Percentiles rank a stretch among this genome's conserved stretches.
Evolutionary conservation across 2,113 vertebrate species (phyloP).

Genomic region (Eulemur macaco): DNA sequence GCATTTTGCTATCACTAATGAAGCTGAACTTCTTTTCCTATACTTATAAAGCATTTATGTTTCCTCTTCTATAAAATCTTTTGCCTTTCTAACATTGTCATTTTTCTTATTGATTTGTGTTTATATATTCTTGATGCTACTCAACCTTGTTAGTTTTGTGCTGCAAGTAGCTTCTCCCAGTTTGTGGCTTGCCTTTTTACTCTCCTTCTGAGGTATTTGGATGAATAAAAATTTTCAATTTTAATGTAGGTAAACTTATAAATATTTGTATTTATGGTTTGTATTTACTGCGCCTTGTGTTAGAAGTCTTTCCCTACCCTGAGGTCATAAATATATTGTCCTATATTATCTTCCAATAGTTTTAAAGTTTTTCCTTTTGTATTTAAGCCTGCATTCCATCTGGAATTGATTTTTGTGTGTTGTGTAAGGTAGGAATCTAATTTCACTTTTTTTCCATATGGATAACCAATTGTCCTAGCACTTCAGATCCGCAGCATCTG

Average conservation of each 20-base stretch:
- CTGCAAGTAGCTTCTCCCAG: neutral
- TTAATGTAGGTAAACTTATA: neutral
- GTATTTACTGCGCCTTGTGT: neutral
- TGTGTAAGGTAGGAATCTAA: slow-evolving; percentile 29
- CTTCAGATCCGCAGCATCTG: neutral
- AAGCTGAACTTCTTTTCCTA: neutral
- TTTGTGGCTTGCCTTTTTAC: neutral
- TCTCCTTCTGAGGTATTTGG: neutral
- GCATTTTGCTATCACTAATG: neutral
- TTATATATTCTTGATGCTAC: neutral
- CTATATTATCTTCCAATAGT: neutral
- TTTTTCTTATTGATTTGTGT: neutral
- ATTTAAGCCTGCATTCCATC: slow-evolving; percentile 54
- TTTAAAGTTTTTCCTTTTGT: slow-evolving; percentile 30
- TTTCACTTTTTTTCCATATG: slow-evolving; percentile 42
- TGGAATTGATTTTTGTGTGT: slow-evolving; percentile 50
- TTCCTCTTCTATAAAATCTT: neutral
- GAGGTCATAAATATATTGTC: slow-evolving; percentile 34
- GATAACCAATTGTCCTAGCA: neutral
- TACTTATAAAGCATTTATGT: neutral
- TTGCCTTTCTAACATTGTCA: neutral
- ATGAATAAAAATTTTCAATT: neutral
- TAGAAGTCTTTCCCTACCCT: neutral
- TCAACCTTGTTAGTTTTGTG: neutral
- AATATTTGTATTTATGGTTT: neutral